Base-by-base conservation (phyloP, 2,888 invertebrate species). In the Lithophane leautieri region DNA sequence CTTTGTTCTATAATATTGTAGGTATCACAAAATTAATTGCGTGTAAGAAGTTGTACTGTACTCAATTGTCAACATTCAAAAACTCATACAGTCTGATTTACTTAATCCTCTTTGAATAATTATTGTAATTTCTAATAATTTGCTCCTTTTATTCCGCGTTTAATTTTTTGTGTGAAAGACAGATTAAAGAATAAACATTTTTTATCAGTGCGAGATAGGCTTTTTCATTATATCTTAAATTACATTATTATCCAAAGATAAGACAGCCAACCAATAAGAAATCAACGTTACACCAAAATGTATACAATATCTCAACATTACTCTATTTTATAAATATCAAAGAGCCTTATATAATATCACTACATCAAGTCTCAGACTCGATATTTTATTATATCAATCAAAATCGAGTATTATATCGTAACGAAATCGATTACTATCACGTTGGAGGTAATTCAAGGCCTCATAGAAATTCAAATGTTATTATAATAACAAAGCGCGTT, bases 401-500 rank as follows among this genome's bases (percentile, higher is more conserved):
- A 69, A 78, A 66, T 12, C 63, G 40, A 66, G 14, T 40, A 70
- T 77, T 42, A 72, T 66, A 69, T 73, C 67, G 44, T 70, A 73
- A 68, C 60, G 50, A 84, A 70, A 73, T 72, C 77, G 77, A 80
- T 80, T 68, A 72, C 71, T 61, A 72, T 74, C 73, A n/a, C 40
- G 50, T 80, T 72, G 50, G 56, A 42, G 68, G 62, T 80, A 70
- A 77, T 81, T 83, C 62, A 70, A 63, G 40, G 25, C 50, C 63
- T 80, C 74, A 81, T 81, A 81, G 67, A 74, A 72, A 67, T 76
- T 83, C 71, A 80, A n/a, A n/a, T n/a, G n/a, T n/a, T n/a, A n/a
- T n/a, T n/a, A n/a, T n/a, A n/a, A n/a, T n/a, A n/a, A n/a, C n/a
- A n/a, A n/a, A n/a, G n/a, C n/a, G n/a, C n/a, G n/a, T n/a, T n/a